These are phyloP conservation scores for Julus scandinavius DNA, from an alignment of 2,888 invertebrate genomes.

Conservation along the genomic window DNA sequence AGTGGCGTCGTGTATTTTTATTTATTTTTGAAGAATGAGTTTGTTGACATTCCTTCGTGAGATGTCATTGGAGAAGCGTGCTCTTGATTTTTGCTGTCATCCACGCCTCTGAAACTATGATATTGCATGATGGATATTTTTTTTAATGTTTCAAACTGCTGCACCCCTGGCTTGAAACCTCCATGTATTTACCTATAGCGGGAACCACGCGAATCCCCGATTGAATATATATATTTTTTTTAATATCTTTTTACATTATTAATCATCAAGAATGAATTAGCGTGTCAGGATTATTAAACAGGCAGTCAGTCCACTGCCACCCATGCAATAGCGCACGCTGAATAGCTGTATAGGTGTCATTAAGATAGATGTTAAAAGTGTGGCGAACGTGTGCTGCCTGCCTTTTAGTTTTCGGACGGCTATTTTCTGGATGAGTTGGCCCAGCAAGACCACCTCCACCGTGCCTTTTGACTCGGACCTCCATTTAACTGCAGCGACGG, in stretches of 20 bases:
- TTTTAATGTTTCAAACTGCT: background rate
- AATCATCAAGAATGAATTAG: constrained; percentile 29
- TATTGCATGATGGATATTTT: constrained; percentile 31
- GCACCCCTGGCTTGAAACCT: background rate
- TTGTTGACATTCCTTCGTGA: background rate
- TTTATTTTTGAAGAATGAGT: constrained; percentile 8
- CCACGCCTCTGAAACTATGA: background rate
- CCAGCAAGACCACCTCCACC: constrained; percentile 42
- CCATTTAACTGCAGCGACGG: background rate
- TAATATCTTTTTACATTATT: constrained; percentile 20
- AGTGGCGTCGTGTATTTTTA: background rate
- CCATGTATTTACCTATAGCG: background rate
- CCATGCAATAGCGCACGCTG: background rate
- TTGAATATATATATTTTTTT: background rate
- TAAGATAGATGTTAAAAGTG: constrained; percentile 39
- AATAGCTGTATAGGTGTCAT: background rate
- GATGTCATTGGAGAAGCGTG: background rate
- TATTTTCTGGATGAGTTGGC: constrained; percentile 50
- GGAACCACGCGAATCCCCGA: background rate
- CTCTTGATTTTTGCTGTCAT: background rate
- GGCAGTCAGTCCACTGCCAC: background rate
- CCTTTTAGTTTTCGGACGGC: constrained; percentile 40
- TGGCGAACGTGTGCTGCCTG: constrained; percentile 2
- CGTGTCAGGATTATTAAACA: constrained; percentile 35
- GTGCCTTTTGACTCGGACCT: constrained; percentile 49